These are phyloP conservation scores for Alosa alosa DNA, from an alignment of 2,113 vertebrate species.

Conservation along the genomic window DNA sequence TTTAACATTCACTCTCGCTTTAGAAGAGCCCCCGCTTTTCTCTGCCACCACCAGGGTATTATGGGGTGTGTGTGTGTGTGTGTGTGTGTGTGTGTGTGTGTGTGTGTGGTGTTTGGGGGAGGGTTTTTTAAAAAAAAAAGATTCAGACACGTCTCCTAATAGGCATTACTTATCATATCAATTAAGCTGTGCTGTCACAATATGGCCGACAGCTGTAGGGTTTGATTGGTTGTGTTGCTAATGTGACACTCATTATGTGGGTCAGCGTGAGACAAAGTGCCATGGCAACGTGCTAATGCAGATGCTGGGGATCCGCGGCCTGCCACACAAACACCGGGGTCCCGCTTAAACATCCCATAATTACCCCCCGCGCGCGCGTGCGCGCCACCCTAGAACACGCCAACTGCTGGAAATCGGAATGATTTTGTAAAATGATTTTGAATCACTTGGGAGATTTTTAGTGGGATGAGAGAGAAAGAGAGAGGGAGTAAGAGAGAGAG, in stretches of 20 bases:
- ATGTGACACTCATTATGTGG: slow-evolving; percentile 58
- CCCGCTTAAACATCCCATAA: slow-evolving; percentile 51
- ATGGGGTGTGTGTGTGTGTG: neutral
- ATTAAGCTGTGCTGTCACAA: slow-evolving; percentile 55
- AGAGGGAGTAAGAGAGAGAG: neutral
- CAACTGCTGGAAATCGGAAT: neutral
- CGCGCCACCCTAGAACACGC: neutral
- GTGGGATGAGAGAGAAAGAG: neutral
- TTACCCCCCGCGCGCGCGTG: slow-evolving; percentile 30
- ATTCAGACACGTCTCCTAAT: slow-evolving; percentile 47
- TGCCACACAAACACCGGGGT: slow-evolving; percentile 47
- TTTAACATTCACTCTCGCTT: neutral
- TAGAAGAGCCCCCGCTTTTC: neutral
- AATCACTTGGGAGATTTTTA: neutral
- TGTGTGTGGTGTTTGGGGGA: slow-evolving; percentile 33
- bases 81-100: neutral
- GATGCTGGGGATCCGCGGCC: slow-evolving; percentile 44
- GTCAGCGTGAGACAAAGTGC: slow-evolving; percentile 54
- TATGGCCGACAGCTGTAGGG: slow-evolving; percentile 55
- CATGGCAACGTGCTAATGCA: slow-evolving; percentile 46
- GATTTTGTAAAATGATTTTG: slow-evolving; percentile 12
- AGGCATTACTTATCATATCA: slow-evolving; percentile 59
- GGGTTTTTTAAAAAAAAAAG: slow-evolving; percentile 40
- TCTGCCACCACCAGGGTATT: slow-evolving; percentile 32
- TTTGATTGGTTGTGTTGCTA: slow-evolving; percentile 57